Evolutionary conservation across 2,797 vertebrate species (phyloP).

Genomic region (Anisognathus igniventris): DNA sequence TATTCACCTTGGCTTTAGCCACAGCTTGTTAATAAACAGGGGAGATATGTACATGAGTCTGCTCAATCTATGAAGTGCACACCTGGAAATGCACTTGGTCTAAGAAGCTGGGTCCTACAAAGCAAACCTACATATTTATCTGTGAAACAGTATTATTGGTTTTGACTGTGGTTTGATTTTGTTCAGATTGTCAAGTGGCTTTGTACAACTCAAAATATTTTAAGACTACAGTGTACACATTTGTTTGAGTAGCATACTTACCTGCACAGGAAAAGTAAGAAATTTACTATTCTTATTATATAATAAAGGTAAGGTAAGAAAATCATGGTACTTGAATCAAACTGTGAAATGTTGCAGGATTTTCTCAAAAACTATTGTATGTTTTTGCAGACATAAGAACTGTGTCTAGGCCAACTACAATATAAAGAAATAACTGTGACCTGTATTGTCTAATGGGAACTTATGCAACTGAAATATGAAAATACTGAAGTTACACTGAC

Average conservation of each 20-base stretch:
- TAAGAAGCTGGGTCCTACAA: not conserved
- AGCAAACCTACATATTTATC: not conserved
- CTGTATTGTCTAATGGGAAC: not conserved
- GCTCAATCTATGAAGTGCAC: not conserved
- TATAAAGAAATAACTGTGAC: not conserved
- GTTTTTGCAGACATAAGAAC: not conserved
- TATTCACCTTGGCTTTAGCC: not conserved
- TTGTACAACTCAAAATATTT: not conserved
- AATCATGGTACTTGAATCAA: not conserved
- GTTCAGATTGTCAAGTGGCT: not conserved
- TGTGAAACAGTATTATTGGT: not conserved
- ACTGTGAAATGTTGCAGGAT: not conserved
- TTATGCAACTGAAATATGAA: not conserved
- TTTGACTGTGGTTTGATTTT: not conserved
- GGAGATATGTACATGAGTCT: not conserved
- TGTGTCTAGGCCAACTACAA: not conserved
- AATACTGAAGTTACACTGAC: not conserved
- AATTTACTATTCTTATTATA: not conserved
- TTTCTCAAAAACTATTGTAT: not conserved
- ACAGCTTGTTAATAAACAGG: not conserved
- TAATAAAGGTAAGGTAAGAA: not conserved
- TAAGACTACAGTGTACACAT: not conserved
- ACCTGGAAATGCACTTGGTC: not conserved
- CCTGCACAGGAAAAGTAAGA: not conserved
- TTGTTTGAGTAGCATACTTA: not conserved